Evolutionary conservation across 2,797 vertebrate genomes (phyloP).

Genomic region (Alfaro cultratus): DNA sequence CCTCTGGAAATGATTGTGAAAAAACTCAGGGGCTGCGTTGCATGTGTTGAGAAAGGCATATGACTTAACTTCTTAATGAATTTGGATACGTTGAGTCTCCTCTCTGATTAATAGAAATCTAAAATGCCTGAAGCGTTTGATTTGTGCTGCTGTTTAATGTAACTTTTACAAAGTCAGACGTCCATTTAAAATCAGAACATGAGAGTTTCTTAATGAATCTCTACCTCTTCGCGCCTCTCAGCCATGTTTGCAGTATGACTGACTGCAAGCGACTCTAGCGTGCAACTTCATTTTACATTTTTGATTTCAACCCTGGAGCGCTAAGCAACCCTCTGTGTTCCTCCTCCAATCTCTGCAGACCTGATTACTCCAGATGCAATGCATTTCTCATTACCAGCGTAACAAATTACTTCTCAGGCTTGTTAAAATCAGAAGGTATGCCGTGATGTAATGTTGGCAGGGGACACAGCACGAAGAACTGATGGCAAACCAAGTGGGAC

Average conservation of each 20-base stretch:
- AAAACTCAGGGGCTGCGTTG: background rate
- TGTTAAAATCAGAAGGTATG: slow-evolving; percentile 61
- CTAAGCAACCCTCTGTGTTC: slow-evolving; percentile 58
- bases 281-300: slow-evolving; percentile 46
- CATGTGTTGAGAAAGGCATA: background rate
- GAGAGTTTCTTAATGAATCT: slow-evolving; percentile 38
- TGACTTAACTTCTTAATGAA: background rate
- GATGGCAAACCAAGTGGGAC: slow-evolving; percentile 64
- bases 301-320: slow-evolving; percentile 39
- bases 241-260: slow-evolving; percentile 46
- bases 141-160: background rate
- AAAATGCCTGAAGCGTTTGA: slow-evolving; percentile 2
- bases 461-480: slow-evolving; percentile 59
- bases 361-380: slow-evolving; percentile 56
- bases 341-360: slow-evolving; percentile 41
- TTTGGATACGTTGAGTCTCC: background rate
- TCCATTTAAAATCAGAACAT: slow-evolving; percentile 11
- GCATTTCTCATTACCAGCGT: slow-evolving; percentile 47
- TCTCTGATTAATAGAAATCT: background rate
- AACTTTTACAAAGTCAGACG: slow-evolving; percentile 17
- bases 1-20: background rate
- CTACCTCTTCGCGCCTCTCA: slow-evolving; percentile 13
- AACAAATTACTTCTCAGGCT: slow-evolving; percentile 47
- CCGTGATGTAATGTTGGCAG: slow-evolving; percentile 69
- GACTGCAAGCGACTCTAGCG: slow-evolving; percentile 44